Conservation (phyloP, 2,797 vertebrate genomes). For the Megalops cyprinoides region DNA sequence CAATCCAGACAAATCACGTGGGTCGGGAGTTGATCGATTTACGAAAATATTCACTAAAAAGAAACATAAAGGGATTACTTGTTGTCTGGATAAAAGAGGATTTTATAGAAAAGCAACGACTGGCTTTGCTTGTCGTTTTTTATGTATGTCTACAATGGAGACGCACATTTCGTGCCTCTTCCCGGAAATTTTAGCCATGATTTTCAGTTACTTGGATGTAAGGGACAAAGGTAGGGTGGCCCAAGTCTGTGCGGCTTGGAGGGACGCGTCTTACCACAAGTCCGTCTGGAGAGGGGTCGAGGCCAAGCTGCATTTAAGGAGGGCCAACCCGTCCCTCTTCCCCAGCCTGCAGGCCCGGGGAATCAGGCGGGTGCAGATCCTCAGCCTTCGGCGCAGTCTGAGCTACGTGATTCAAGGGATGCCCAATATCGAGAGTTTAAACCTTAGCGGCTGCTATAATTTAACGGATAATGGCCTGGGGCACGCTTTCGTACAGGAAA, state of each 20-base stretch:
- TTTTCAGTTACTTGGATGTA: conserved; percentile 96
- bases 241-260: conserved; percentile 94
- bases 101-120: conserved; percentile 34
- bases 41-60: conserved; percentile 67
- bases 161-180: conserved; percentile 97
- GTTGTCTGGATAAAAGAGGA: conserved; percentile 59
- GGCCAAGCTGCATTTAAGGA: conserved; percentile 95
- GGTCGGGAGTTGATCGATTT: conserved; percentile 74
- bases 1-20: conserved; percentile 74
- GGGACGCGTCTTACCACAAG: conserved; percentile 96
- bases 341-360: conserved; percentile 96
- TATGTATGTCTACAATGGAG: conserved; percentile 87
- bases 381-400: conserved; percentile 93
- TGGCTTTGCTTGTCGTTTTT: conserved; percentile 55
- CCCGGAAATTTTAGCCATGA: conserved; percentile 97
- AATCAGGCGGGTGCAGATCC: conserved; percentile 96
- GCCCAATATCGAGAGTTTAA: conserved; percentile 95
- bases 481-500: conserved; percentile 95
- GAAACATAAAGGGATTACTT: conserved; percentile 54
- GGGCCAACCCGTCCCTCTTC: conserved; percentile 97
- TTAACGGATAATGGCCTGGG: conserved; percentile 96
- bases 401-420: conserved; percentile 99
- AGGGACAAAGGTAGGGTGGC: conserved; percentile 95
- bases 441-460: conserved; percentile 98
- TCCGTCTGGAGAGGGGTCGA: conserved; percentile 96